These are phyloP conservation scores for Lissocephala sabroskyi DNA, from an alignment of 2,888 invertebrate species.

Conservation along the genomic window DNA sequence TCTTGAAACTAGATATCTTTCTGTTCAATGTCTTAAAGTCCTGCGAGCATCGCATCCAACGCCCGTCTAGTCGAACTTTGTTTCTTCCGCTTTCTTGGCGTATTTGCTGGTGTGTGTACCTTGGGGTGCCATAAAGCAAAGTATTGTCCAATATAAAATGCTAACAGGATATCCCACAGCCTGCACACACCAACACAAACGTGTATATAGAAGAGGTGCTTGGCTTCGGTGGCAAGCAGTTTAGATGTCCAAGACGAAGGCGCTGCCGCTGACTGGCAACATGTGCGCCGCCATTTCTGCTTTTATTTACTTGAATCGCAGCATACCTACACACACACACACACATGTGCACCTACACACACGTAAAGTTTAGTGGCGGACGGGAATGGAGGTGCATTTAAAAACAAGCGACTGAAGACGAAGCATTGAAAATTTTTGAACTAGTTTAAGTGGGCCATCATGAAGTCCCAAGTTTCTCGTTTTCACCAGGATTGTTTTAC, in stretches of 20 bases:
- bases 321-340: constrained; percentile 17
- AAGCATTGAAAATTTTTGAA: constrained; percentile 59
- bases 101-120: constrained; percentile 29
- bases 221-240: too few species aligned
- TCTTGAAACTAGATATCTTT: too few species aligned
- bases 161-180: constrained; percentile 46
- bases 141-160: constrained; percentile 62
- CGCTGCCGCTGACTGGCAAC: not conserved
- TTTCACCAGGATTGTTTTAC: constrained; percentile 65
- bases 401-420: constrained; percentile 45
- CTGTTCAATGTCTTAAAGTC: too few species aligned
- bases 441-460: constrained; percentile 66
- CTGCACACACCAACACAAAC: constrained; percentile 58
- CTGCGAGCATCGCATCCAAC: too few species aligned
- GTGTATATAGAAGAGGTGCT: too few species aligned
- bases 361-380: constrained; percentile 19
- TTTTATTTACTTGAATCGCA: constrained; percentile 59
- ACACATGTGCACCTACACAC: constrained; percentile 2
- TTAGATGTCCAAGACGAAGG: not conserved
- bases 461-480: constrained; percentile 64
- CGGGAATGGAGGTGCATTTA: constrained; percentile 11
- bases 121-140: constrained; percentile 64
- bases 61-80: too few species aligned
- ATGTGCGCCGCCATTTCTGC: constrained; percentile 27
- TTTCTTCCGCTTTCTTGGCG: not conserved